Percentiles rank a stretch among this genome's conserved stretches.
These are phyloP conservation scores for Zoanthus solanderi DNA, from an alignment of 92 coral and sea anemone genomes.

Conservation along the genomic window DNA sequence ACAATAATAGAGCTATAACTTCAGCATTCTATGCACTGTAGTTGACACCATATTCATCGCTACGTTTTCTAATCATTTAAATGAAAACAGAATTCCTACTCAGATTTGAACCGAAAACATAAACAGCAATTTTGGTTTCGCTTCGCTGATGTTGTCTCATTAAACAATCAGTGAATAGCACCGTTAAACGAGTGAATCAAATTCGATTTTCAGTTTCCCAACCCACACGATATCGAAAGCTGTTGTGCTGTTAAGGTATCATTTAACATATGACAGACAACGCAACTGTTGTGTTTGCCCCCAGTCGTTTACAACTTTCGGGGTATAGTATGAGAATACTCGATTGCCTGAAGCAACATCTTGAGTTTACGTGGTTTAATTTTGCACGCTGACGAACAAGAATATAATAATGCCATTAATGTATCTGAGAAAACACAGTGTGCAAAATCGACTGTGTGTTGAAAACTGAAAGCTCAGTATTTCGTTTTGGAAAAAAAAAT, in stretches of 20 bases:
- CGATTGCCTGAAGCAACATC: background rate
- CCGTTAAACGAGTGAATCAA: conserved; percentile 33
- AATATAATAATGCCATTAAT: background rate
- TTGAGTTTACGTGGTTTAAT: conserved; percentile 1
- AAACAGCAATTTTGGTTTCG: conserved; percentile 6
- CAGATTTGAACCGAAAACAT: background rate
- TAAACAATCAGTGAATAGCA: conserved; percentile 32
- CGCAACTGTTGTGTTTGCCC: background rate
- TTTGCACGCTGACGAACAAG: conserved; percentile 18
- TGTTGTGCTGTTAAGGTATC: background rate
- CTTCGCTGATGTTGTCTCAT: conserved; percentile 1
- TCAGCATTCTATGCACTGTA: background rate
- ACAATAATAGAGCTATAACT: background rate
- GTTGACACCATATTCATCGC: background rate
- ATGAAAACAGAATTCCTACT: background rate
- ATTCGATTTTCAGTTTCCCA: conserved; percentile 17
- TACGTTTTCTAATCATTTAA: background rate
- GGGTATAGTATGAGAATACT: background rate
- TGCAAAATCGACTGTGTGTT: background rate
- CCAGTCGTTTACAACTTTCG: background rate
- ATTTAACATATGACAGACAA: background rate
- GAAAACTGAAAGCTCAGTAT: background rate
- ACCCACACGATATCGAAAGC: conserved; percentile 4
- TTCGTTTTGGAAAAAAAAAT: background rate
- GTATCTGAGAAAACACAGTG: conserved; percentile 9